phyloP scores from a whole-genome alignment of 2,113 vertebrate genomes.

The Thamnophis sirtalis region DNA sequence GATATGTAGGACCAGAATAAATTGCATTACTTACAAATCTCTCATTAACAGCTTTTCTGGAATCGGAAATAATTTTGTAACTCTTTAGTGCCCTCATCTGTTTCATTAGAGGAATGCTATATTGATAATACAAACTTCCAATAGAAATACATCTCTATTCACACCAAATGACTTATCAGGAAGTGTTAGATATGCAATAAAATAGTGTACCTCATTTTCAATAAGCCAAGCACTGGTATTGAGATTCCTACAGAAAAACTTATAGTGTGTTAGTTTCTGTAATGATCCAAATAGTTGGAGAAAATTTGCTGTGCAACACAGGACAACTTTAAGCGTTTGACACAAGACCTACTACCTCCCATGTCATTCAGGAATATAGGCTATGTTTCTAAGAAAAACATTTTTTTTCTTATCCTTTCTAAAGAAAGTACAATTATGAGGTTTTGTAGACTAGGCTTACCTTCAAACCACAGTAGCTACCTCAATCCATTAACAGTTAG shows the following conservation, averaged over 20 bases:
- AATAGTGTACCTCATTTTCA: neutral
- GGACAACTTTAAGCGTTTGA: neutral
- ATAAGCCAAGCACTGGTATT: neutral
- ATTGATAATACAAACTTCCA: neutral
- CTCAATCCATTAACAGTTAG: too few species aligned
- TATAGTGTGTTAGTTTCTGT: neutral
- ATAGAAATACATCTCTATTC: neutral
- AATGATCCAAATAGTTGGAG: neutral
- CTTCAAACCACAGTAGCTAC: neutral
- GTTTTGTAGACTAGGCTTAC: neutral
- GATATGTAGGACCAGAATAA: conserved; percentile 15
- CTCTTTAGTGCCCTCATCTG: conserved; percentile 70
- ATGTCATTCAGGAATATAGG: neutral
- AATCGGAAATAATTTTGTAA: conserved; percentile 34
- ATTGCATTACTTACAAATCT: neutral
- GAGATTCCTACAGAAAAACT: neutral
- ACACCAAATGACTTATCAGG: neutral
- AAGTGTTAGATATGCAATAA: neutral
- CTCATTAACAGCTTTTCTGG: neutral
- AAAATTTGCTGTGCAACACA: neutral
- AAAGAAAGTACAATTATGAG: neutral
- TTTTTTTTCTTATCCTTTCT: neutral
- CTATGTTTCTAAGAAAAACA: neutral
- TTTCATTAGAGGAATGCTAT: conserved; percentile 40
- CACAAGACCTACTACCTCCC: neutral